A percentile compares a stretch with the other conserved stretches of the same genome.
Evolutionary conservation across 1,140 invertebrate species (phyloP).

Genomic region (Daktulosphaira vitifoliae): DNA sequence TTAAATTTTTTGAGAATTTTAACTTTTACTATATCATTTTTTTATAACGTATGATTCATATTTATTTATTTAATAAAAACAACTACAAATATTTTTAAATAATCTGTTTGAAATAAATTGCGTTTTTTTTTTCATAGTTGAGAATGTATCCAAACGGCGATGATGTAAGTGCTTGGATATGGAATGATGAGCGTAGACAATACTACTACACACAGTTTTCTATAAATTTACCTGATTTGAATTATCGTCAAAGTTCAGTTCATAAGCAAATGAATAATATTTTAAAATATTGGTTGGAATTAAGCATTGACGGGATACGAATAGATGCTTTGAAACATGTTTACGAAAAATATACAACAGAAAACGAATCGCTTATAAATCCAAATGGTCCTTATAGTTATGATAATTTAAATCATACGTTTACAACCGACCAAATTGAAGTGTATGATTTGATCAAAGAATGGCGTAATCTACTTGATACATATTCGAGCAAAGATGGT

Average conservation of each 20-base stretch:
- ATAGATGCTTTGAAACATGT: slow-evolving; percentile 52
- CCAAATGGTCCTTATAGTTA: not conserved
- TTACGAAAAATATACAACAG: slow-evolving; percentile 44
- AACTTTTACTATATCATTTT: too few species aligned
- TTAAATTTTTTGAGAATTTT: too few species aligned
- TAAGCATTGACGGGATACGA: slow-evolving; percentile 61
- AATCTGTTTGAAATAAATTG: too few species aligned
- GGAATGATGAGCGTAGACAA: slow-evolving; percentile 53
- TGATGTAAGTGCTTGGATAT: slow-evolving; percentile 62
- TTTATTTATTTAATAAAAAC: too few species aligned
- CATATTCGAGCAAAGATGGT: not conserved
- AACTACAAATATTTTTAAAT: too few species aligned
- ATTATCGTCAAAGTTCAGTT: slow-evolving; percentile 55
- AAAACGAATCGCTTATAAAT: slow-evolving; percentile 40
- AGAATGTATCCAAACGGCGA: slow-evolving; percentile 3
- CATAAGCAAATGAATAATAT: slow-evolving; percentile 49
- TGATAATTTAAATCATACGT: slow-evolving; percentile 48
- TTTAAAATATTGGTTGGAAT: slow-evolving; percentile 54
- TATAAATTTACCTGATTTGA: slow-evolving; percentile 62
- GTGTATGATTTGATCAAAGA: slow-evolving; percentile 51
- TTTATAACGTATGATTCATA: too few species aligned
- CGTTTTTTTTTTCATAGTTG: slow-evolving; percentile 40
- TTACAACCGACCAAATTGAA: slow-evolving; percentile 54
- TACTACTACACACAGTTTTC: slow-evolving; percentile 67
- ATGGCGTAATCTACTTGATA: slow-evolving; percentile 24